Evolutionary conservation across 2,113 vertebrate species (phyloP).

Genomic region (Corythornis madagascariensis): DNA sequence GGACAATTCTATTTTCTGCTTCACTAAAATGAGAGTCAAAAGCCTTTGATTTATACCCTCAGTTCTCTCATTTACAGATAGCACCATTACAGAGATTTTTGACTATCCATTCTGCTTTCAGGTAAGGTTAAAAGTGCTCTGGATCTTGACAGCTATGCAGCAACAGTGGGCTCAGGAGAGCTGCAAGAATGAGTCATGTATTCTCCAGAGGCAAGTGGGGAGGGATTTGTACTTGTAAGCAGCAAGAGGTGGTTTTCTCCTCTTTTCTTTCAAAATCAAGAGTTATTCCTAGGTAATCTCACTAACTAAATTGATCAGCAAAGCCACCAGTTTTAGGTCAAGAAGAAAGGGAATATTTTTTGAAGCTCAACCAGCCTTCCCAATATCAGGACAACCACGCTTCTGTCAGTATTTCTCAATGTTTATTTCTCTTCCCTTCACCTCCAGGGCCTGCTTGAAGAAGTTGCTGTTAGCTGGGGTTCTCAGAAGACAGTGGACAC

Average conservation of each 20-base stretch:
- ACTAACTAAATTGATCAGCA: neutral
- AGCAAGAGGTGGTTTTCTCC: neutral
- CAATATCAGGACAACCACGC: neutral
- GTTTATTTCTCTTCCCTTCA: neutral
- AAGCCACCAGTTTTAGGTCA: neutral
- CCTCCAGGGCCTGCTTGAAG: neutral
- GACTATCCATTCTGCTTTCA: slow-evolving; percentile 34
- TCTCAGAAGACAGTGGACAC: neutral
- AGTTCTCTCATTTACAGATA: slow-evolving; percentile 45
- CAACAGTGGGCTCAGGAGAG: slow-evolving; percentile 32
- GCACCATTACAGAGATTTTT: slow-evolving; percentile 37
- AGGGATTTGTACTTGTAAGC: neutral
- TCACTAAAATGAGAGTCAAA: slow-evolving; percentile 38
- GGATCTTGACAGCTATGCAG: slow-evolving; percentile 34
- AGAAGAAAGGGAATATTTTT: neutral
- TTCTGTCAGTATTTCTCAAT: neutral
- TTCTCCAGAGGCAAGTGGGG: neutral
- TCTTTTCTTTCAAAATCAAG: neutral
- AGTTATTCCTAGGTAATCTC: neutral
- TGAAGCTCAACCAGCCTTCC: neutral
- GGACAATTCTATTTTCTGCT: slow-evolving; percentile 34
- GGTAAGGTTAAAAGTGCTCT: slow-evolving; percentile 42
- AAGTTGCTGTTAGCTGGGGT: neutral
- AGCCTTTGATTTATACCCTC: slow-evolving; percentile 43
- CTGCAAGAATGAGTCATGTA: slow-evolving; percentile 42